These are phyloP conservation scores for Petromus typicus DNA, from an alignment of 2,113 vertebrate species.

Conservation along the genomic window DNA sequence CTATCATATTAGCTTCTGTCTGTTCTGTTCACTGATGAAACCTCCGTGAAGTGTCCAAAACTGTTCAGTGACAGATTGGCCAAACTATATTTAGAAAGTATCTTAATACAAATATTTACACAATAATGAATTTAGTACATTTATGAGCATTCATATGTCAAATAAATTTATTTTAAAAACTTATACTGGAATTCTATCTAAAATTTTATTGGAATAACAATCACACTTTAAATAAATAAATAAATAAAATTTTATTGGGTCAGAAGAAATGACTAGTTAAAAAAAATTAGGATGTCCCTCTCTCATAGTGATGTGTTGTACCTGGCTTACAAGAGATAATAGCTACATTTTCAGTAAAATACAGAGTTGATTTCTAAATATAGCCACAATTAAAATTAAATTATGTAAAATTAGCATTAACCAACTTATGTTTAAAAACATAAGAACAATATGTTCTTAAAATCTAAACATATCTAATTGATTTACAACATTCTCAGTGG, in stretches of 20 bases:
- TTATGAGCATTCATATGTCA: not conserved
- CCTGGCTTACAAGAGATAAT: not conserved
- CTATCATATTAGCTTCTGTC: not conserved
- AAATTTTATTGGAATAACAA: not conserved
- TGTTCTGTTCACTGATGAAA: not conserved
- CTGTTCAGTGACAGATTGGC: not conserved
- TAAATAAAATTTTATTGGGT: not conserved
- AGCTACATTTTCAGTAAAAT: not conserved
- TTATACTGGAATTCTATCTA: not conserved
- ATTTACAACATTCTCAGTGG: not conserved
- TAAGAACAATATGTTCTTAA: not conserved
- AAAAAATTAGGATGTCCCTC: not conserved
- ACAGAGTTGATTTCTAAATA: not conserved
- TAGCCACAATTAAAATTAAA: not conserved
- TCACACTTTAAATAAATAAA: no score
- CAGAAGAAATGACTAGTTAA: not conserved
- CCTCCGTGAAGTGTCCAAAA: not conserved
- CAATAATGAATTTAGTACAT: not conserved
- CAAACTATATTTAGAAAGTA: not conserved
- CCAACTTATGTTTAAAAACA: not conserved
- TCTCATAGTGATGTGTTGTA: not conserved
- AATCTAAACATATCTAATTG: not conserved
- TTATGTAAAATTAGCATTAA: not conserved
- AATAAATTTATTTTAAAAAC: conserved; percentile 1
- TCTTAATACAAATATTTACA: not conserved